Conservation (phyloP, 1,140 invertebrate genomes). For the Heliconius melpomene region DNA sequence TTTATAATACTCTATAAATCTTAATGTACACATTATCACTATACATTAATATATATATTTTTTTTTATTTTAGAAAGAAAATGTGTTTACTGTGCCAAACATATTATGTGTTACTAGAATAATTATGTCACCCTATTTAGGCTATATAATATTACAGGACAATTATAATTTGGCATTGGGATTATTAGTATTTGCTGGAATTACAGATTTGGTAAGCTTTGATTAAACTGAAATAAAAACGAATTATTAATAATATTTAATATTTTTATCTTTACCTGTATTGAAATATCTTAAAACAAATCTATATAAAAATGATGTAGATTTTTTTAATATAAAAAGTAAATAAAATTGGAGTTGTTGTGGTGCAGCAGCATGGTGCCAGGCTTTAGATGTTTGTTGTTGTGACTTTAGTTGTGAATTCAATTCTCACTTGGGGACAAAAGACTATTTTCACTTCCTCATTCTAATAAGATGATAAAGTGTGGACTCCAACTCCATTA, state of each 20-base stretch:
- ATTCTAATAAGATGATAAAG: too few relatives aligned
- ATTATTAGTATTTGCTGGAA: conserved; percentile 88
- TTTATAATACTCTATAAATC: conserved; percentile 14
- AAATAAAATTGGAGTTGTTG: too few relatives aligned
- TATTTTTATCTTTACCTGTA: neutral
- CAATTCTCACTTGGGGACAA: too few relatives aligned
- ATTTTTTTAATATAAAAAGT: too few relatives aligned
- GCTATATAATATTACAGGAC: conserved; percentile 90
- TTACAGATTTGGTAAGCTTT: conserved; percentile 90
- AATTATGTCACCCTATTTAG: conserved; percentile 91
- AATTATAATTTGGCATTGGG: conserved; percentile 88
- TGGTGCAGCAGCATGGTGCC: too few relatives aligned
- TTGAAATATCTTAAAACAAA: too few relatives aligned
- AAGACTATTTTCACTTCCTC: too few relatives aligned
- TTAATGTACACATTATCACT: neutral
- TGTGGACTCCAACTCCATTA: too few relatives aligned
- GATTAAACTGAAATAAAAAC: neutral
- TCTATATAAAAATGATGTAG: too few relatives aligned
- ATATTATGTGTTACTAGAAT: conserved; percentile 92
- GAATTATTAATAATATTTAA: too few relatives aligned
- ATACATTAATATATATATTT: conserved; percentile 50
- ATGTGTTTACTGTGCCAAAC: conserved; percentile 97
- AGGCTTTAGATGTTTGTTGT: too few relatives aligned
- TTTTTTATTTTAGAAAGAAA: conserved; percentile 87
- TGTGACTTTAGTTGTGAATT: too few relatives aligned